Evolutionary conservation across 2,797 vertebrate species (phyloP).

Genomic region (Uromys caudimaculatus): DNA sequence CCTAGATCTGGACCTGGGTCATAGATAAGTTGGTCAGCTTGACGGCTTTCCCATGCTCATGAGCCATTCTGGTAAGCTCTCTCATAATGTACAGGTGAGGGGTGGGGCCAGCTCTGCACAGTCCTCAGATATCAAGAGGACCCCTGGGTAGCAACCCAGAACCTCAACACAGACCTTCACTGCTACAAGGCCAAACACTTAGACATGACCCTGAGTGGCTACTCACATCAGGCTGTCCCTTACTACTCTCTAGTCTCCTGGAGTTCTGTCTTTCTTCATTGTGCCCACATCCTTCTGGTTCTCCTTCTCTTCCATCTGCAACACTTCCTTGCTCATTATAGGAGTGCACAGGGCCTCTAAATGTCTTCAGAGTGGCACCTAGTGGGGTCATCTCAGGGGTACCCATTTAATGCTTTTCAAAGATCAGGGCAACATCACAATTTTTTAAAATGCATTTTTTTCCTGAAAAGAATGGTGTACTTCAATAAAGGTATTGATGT

Average conservation of each 20-base stretch:
- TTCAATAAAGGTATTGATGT: neutral
- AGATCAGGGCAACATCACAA: slow-evolving; percentile 33
- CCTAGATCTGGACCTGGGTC: neutral
- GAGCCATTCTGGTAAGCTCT: neutral
- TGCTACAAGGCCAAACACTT: neutral
- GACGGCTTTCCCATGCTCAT: neutral
- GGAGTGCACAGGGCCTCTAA: neutral
- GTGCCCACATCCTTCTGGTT: neutral
- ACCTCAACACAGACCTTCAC: neutral
- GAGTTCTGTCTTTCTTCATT: neutral
- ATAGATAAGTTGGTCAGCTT: no score
- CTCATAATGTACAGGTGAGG: neutral
- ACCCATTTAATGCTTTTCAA: neutral
- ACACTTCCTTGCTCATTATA: neutral
- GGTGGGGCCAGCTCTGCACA: neutral
- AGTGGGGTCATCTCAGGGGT: neutral
- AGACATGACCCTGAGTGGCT: neutral
- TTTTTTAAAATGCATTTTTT: neutral
- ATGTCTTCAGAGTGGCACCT: neutral
- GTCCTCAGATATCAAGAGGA: neutral
- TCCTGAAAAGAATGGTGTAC: neutral
- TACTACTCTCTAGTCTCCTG: neutral
- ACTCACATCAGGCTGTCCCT: no score
- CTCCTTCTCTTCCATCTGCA: neutral
- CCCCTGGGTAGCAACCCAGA: no score